phyloP scores from a whole-genome alignment of 2,888 invertebrate species.

The Salpingus planirostris region DNA sequence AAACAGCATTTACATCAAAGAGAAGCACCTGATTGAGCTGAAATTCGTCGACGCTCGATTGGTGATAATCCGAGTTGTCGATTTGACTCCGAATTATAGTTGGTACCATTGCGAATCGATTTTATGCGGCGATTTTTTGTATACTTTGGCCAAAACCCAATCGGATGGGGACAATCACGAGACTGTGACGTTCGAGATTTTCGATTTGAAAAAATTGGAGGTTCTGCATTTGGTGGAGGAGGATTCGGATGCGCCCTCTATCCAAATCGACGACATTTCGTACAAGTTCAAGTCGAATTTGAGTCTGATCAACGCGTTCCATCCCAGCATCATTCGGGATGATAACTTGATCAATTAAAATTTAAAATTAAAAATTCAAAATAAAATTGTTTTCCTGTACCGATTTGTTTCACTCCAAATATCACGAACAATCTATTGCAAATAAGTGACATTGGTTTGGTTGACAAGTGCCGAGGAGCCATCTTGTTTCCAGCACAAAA shows the following conservation, averaged over 20 bases:
- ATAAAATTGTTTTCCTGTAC: no score
- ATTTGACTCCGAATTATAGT: slow-evolving; percentile 1
- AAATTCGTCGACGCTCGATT: background rate
- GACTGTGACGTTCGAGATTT: background rate
- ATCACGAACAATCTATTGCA: no score
- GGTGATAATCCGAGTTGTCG: background rate
- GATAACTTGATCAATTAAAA: no score
- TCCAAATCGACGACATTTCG: background rate
- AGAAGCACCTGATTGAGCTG: no score
- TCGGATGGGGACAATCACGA: slow-evolving; percentile 8
- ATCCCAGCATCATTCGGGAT: no score
- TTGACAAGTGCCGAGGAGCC: no score
- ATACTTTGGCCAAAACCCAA: slow-evolving; percentile 26
- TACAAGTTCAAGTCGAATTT: background rate
- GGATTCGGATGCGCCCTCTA: background rate
- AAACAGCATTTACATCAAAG: slow-evolving; percentile 29
- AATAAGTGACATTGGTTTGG: no score
- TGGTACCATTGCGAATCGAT: slow-evolving; percentile 18
- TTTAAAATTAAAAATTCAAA: no score
- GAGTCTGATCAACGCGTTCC: slow-evolving; percentile 1
- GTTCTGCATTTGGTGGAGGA: background rate
- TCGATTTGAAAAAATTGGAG: slow-evolving; percentile 1
- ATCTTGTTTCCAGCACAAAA: no score
- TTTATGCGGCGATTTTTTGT: slow-evolving; percentile 22
- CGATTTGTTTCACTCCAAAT: no score